A percentile compares a stretch with the other conserved stretches of the same genome.
These are phyloP conservation scores for Montifringilla adamsi DNA, from an alignment of 2,113 vertebrate genomes.

Conservation along the genomic window DNA sequence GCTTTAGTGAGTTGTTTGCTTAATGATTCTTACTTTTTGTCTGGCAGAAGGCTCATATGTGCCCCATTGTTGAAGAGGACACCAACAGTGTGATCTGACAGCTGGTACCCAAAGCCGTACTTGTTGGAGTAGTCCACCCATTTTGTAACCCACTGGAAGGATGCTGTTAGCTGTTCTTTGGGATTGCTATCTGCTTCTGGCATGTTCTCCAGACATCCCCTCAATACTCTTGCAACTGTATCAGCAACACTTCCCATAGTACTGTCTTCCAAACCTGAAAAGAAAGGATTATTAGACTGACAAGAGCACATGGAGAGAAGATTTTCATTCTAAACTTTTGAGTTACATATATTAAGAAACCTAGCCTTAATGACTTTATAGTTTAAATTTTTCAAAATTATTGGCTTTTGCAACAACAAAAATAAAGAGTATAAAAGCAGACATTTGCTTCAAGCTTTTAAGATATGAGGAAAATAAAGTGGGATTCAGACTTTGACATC, in stretches of 20 bases:
- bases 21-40: slow-evolving; percentile 85
- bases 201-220: slow-evolving; percentile 93
- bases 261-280: slow-evolving; percentile 90
- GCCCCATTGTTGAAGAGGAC: slow-evolving; percentile 98
- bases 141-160: slow-evolving; percentile 97
- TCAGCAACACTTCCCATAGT: slow-evolving; percentile 92
- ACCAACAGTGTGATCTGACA: slow-evolving; percentile 95
- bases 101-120: slow-evolving; percentile 97
- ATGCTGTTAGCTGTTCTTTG: slow-evolving; percentile 80
- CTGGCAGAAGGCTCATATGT: slow-evolving; percentile 95
- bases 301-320: fast-evolving
- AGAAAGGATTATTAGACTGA: not conserved
- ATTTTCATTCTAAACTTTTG: not conserved
- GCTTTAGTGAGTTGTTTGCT: not conserved
- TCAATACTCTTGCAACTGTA: slow-evolving; percentile 87
- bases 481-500: not conserved
- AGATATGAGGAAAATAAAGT: not conserved
- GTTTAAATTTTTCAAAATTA: not conserved
- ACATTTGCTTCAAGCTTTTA: not conserved
- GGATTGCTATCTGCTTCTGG: slow-evolving; percentile 87
- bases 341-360: not conserved
- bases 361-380: not conserved
- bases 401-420: not conserved
- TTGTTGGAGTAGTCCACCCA: slow-evolving; percentile 99
- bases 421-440: not conserved